A percentile compares a stretch with the other conserved stretches of the same genome.
These are phyloP conservation scores for Picathartes gymnocephalus DNA, from an alignment of 2,113 vertebrate species.

Conservation along the genomic window DNA sequence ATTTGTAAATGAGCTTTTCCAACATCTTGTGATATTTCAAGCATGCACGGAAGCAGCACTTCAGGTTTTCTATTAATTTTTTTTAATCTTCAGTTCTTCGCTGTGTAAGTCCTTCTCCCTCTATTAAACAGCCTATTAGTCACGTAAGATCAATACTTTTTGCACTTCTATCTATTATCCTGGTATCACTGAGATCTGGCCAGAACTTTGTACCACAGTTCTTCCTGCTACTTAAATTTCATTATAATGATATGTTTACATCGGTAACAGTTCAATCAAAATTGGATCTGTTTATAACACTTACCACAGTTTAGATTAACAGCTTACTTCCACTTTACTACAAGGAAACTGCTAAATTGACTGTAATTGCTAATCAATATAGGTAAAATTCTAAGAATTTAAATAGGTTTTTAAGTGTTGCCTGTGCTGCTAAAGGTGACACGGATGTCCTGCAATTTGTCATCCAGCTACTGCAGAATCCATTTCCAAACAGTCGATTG, in stretches of 20 bases:
- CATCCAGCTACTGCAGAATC: not conserved
- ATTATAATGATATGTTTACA: constrained; percentile 10
- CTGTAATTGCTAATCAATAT: constrained; percentile 42
- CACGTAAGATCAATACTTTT: constrained; percentile 17
- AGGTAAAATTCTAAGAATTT: not conserved
- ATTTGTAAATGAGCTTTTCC: constrained; percentile 23
- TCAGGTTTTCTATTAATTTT: not conserved
- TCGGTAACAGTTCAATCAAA: not conserved
- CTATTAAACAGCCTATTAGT: constrained; percentile 18
- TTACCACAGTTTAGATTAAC: constrained; percentile 3
- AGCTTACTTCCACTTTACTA: not conserved
- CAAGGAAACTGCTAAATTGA: constrained; percentile 2
- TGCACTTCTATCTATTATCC: constrained; percentile 17
- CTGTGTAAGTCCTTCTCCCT: not conserved
- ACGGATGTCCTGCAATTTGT: not conserved
- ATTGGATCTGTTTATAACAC: constrained; percentile 9
- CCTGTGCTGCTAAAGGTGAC: not conserved
- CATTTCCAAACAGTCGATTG: not conserved
- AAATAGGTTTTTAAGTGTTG: not conserved
- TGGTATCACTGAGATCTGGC: not conserved
- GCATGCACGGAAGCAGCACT: not conserved
- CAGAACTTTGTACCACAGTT: not conserved
- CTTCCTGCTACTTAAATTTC: constrained; percentile 32
- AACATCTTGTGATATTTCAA: constrained; percentile 27
- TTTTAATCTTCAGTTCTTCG: not conserved